These are phyloP conservation scores for Cephalopachus bancanus DNA, from an alignment of 2,797 vertebrate species.

Conservation along the genomic window DNA sequence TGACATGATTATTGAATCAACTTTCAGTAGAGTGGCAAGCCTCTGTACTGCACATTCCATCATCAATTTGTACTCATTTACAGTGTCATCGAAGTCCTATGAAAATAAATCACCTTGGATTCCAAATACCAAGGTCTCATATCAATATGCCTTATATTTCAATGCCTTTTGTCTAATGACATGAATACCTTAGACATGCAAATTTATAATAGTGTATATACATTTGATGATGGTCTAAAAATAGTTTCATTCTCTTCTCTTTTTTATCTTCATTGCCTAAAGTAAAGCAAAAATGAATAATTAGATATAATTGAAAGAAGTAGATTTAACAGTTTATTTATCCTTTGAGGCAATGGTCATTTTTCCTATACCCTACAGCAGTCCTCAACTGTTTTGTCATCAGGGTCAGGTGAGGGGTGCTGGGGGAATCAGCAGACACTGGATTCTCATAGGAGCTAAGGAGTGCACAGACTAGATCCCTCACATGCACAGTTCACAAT, in stretches of 20 bases:
- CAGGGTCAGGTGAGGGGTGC: no score
- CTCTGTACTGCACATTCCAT: neutral
- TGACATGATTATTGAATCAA: neutral
- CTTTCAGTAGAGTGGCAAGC: neutral
- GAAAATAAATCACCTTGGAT: slow-evolving; percentile 66
- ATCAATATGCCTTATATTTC: slow-evolving; percentile 43
- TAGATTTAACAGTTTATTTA: neutral
- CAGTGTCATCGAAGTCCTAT: neutral
- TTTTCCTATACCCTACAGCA: neutral
- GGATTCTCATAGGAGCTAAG: no score
- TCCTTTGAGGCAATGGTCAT: neutral
- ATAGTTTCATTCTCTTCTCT: slow-evolving; percentile 14
- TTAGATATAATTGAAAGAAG: neutral
- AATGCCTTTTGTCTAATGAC: slow-evolving; percentile 64
- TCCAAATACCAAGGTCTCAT: slow-evolving; percentile 41
- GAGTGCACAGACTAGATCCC: no score
- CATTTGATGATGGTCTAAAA: slow-evolving; percentile 48
- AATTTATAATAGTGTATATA: slow-evolving; percentile 37
- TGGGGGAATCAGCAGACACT: no score
- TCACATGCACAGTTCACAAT: no score
- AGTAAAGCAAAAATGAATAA: neutral
- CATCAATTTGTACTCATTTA: slow-evolving; percentile 26
- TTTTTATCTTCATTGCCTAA: neutral
- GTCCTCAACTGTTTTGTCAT: no score
- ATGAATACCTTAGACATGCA: slow-evolving; percentile 63